A percentile compares a stretch with the other conserved stretches of the same genome.
These are phyloP conservation scores for Oscheius sp. DNA, from an alignment of 2,888 invertebrate genomes.

Conservation along the genomic window DNA sequence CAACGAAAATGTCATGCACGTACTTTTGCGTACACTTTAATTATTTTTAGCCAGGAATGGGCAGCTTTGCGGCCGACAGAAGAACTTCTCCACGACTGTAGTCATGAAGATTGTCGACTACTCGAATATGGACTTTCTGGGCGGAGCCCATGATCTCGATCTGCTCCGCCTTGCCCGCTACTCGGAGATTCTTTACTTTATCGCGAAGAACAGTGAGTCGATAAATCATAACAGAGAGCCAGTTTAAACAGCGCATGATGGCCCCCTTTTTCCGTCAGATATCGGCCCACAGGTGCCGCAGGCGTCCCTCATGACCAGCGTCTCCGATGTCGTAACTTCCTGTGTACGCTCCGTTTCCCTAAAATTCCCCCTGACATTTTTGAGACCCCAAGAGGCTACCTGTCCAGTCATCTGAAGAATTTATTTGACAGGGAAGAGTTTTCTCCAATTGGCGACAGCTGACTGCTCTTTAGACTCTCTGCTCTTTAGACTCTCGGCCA, in stretches of 20 bases:
- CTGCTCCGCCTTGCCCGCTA: slow-evolving; percentile 51
- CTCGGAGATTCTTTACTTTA: slow-evolving; percentile 64
- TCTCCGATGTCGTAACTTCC: slow-evolving; percentile 1
- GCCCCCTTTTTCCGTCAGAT: not conserved
- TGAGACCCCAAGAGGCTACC: not conserved
- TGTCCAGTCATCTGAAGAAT: not conserved
- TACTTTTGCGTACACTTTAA: too few relatives aligned
- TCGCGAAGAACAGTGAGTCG: slow-evolving; percentile 62
- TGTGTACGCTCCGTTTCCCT: slow-evolving; percentile 3
- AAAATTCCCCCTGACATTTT: not conserved
- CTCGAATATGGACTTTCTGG: slow-evolving; percentile 12
- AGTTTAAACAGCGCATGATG: not conserved
- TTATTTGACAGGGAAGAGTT: not conserved
- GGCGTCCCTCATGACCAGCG: not conserved
- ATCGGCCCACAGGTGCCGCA: slow-evolving; percentile 16
- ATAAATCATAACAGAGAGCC: not conserved
- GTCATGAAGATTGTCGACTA: slow-evolving; percentile 36
- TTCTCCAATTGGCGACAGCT: not conserved
- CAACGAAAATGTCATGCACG: too few relatives aligned
- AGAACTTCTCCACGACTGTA: slow-evolving; percentile 40
- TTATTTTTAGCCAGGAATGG: slow-evolving; percentile 35
- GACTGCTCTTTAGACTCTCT: not conserved
- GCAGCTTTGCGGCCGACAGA: slow-evolving; percentile 59
- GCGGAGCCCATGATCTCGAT: slow-evolving; percentile 21
- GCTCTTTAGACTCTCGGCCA: not conserved